phyloP scores from a whole-genome alignment of 1,140 invertebrate species.

The Ostrea denselamellosa region DNA sequence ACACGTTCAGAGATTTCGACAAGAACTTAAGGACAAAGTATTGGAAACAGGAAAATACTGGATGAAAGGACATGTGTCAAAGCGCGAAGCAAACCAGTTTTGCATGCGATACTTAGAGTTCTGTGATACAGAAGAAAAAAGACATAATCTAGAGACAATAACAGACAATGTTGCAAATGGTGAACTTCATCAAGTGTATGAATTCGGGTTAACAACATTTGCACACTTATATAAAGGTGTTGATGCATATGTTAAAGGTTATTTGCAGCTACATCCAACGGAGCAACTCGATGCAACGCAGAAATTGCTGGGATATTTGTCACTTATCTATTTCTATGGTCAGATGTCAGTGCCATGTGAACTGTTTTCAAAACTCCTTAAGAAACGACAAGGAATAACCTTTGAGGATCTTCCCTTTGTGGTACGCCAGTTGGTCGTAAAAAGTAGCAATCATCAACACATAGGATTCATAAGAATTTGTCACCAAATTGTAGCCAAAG shows the following conservation, averaged over 20 bases:
- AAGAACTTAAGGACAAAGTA: conserved; percentile 28
- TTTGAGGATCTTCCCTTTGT: not conserved
- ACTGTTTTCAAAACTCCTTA: not conserved
- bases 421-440: not conserved
- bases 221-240: conserved; percentile 46
- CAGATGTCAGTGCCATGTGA: not conserved
- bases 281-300: not conserved
- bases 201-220: conserved; percentile 52
- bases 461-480: not conserved
- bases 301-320: conserved; percentile 3
- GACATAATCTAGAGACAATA: not conserved
- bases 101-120: conserved; percentile 7
- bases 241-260: conserved; percentile 46
- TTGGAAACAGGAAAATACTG: conserved; percentile 1
- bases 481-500: conserved; percentile 14
- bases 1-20: conserved; percentile 35
- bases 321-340: conserved; percentile 10
- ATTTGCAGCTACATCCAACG: conserved; percentile 34
- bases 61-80: conserved; percentile 46
- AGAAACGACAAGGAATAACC: not conserved
- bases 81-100: conserved; percentile 44
- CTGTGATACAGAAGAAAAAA: conserved; percentile 40
- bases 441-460: conserved; percentile 16
- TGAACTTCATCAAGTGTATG: conserved; percentile 40
- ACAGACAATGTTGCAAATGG: conserved; percentile 9